Conservation (phyloP, 2,888 invertebrate species). For the Pristionchus entomophagus region DNA sequence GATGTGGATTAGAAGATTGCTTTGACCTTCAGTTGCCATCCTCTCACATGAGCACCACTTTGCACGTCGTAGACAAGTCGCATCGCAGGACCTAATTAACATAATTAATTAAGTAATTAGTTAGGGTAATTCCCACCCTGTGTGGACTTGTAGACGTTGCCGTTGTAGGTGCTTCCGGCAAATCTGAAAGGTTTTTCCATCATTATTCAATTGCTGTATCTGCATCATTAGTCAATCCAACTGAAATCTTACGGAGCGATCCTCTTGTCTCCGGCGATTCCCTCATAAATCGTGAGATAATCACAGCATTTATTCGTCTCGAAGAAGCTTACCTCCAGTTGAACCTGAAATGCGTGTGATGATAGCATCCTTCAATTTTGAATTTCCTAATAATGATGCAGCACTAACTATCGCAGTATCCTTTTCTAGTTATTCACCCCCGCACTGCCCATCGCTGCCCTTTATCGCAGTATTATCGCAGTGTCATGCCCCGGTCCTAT, state of each 20-base stretch:
- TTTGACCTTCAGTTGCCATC: conserved; percentile 13
- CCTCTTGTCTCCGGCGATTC: not conserved
- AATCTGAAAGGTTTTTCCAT: not conserved
- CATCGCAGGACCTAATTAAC: conserved; percentile 26
- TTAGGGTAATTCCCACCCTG: not conserved
- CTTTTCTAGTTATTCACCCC: too few relatives aligned
- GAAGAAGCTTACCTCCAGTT: conserved; percentile 20
- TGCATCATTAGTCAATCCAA: not conserved
- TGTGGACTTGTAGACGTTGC: conserved; percentile 15
- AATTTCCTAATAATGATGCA: too few relatives aligned
- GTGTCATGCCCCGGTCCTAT: too few relatives aligned
- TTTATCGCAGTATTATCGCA: too few relatives aligned
- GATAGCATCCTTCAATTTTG: too few relatives aligned
- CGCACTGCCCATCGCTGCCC: too few relatives aligned
- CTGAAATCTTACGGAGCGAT: not conserved
- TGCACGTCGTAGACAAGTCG: not conserved
- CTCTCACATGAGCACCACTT: conserved; percentile 5
- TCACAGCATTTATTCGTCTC: conserved; percentile 39
- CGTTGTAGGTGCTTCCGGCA: conserved; percentile 38
- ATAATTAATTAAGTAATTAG: not conserved
- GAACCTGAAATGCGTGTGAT: not conserved
- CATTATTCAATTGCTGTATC: not conserved
- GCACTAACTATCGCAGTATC: too few relatives aligned
- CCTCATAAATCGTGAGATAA: conserved; percentile 14
- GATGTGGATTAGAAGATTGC: conserved; percentile 3